These are phyloP conservation scores for Thereva nobilitata DNA, from an alignment of 2,888 invertebrate genomes.

Conservation along the genomic window DNA sequence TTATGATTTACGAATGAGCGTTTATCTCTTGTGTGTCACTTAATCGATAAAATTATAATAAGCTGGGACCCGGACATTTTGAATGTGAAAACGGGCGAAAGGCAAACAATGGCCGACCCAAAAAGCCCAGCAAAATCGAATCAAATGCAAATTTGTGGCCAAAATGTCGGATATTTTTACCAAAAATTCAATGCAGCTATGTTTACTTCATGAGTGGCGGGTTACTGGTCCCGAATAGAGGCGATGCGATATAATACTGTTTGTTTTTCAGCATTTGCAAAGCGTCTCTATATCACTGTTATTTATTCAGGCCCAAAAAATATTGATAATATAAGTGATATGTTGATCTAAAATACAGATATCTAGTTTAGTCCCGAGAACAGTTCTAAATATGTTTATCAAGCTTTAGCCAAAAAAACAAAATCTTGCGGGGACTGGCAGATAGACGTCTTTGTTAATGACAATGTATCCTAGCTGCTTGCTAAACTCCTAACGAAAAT, in stretches of 20 bases:
- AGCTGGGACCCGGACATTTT: conserved; percentile 29
- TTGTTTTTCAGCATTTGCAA: too few relatives aligned
- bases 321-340: too few relatives aligned
- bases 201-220: conserved; percentile 22
- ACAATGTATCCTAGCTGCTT: too few relatives aligned
- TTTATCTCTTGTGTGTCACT: conserved; percentile 30
- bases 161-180: conserved; percentile 28
- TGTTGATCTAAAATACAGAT: too few relatives aligned
- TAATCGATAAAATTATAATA: conserved; percentile 35
- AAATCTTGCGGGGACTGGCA: too few relatives aligned
- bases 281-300: too few relatives aligned
- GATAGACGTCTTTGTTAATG: too few relatives aligned
- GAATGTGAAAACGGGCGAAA: conserved; percentile 15
- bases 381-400: too few relatives aligned
- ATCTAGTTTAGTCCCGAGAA: too few relatives aligned
- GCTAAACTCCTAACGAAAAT: too few relatives aligned
- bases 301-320: too few relatives aligned
- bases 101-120: conserved; percentile 21
- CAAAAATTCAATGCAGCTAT: conserved; percentile 28
- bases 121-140: conserved; percentile 26
- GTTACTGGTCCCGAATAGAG: not conserved
- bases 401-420: too few relatives aligned
- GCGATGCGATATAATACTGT: not conserved
- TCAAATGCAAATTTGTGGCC: conserved; percentile 33
- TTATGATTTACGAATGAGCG: conserved; percentile 25